These are phyloP conservation scores for Phalacrocorax carbo DNA, from an alignment of 2,113 vertebrate species.

Conservation along the genomic window DNA sequence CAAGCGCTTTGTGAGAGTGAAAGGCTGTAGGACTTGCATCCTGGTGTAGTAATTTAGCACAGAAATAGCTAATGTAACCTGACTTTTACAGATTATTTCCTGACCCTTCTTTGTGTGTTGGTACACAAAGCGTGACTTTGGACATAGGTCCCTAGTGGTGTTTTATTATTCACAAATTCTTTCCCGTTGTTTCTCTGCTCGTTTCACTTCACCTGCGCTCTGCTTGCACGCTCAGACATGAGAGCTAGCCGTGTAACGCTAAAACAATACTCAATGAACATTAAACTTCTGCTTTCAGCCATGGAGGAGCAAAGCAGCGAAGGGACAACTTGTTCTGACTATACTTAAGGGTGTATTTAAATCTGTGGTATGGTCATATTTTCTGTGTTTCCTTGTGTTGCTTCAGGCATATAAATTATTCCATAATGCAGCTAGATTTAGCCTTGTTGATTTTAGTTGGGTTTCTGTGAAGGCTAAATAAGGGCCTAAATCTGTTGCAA, in stretches of 20 bases:
- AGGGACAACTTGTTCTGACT: background rate
- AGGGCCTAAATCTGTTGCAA: background rate
- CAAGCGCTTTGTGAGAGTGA: background rate
- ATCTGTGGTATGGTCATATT: background rate
- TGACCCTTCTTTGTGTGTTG: background rate
- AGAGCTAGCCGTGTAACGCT: no score
- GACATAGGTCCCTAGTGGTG: background rate
- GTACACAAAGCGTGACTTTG: background rate
- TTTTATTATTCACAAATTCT: background rate
- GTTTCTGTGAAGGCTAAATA: slow-evolving; percentile 14
- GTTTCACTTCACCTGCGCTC: background rate
- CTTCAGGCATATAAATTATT: background rate
- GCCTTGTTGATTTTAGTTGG: background rate
- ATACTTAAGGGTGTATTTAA: background rate
- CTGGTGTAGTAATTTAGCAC: background rate
- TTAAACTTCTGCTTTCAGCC: background rate
- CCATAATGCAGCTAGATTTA: slow-evolving; percentile 20
- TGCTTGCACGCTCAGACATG: background rate
- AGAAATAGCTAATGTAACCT: background rate
- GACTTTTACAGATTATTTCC: background rate
- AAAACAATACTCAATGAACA: background rate
- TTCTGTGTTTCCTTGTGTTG: background rate
- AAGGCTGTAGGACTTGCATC: background rate
- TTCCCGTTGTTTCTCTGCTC: background rate
- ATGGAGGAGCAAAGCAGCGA: background rate